These are phyloP conservation scores for Petromus typicus DNA, from an alignment of 2,113 vertebrate genomes.

Conservation along the genomic window DNA sequence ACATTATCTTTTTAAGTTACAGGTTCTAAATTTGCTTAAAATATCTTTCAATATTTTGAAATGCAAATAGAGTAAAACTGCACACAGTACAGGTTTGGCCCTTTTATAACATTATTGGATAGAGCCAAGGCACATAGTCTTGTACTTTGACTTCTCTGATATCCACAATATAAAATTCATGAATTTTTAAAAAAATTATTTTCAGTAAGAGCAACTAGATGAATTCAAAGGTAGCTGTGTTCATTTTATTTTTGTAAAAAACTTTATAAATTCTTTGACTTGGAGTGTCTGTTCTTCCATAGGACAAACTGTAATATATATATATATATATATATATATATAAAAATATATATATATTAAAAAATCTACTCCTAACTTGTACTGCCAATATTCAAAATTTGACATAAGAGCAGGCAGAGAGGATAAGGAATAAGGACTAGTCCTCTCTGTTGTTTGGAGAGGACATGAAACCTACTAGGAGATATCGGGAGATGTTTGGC, in stretches of 20 bases:
- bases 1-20: background rate
- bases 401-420: background rate
- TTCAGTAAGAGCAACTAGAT: background rate
- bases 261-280: background rate
- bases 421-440: background rate
- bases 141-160: background rate
- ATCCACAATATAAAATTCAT: background rate
- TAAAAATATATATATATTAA: no score
- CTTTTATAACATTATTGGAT: background rate
- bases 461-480: background rate
- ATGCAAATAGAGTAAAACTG: background rate
- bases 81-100: background rate
- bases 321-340: no score
- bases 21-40: background rate
- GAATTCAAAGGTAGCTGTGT: background rate
- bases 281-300: background rate
- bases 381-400: conserved; percentile 40
- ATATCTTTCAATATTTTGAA: background rate
- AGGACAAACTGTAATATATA: background rate
- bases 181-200: background rate
- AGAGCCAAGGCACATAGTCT: background rate
- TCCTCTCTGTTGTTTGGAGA: background rate
- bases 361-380: conserved; percentile 3
- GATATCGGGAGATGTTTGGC: background rate
- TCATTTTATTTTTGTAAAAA: background rate